Conservation (phyloP, 2,797 vertebrate species). For the Sarcophilus harrisii region DNA sequence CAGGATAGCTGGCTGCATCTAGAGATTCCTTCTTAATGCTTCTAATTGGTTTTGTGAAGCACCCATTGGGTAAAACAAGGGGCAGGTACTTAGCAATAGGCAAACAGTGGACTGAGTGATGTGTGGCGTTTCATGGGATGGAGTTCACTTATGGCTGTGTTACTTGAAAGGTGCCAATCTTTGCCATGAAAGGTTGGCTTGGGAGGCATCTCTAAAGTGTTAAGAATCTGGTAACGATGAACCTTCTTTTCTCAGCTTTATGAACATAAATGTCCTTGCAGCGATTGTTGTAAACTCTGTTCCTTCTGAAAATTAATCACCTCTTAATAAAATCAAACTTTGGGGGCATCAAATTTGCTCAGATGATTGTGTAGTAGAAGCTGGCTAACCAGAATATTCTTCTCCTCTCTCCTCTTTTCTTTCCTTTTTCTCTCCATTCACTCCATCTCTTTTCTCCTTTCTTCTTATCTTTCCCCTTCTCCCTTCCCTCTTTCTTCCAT, state of each 20-base stretch:
- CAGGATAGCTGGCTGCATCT: background rate
- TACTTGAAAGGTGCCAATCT: background rate
- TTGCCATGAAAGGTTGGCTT: background rate
- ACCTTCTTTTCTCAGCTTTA: constrained; percentile 7
- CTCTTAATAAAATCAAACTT: background rate
- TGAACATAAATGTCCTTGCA: constrained; percentile 5
- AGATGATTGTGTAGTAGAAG: background rate
- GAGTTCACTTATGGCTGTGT: background rate
- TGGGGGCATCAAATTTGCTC: background rate
- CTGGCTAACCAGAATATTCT: too few species aligned
- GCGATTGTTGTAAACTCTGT: background rate
- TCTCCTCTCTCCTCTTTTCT: background rate
- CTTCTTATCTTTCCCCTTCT: background rate
- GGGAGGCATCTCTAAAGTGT: background rate
- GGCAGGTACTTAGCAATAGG: background rate
- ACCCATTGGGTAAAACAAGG: background rate
- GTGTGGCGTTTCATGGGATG: background rate
- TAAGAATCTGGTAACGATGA: background rate
- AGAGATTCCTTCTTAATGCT: background rate
- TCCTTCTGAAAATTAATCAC: constrained; percentile 41
- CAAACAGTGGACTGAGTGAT: background rate
- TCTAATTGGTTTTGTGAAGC: background rate
- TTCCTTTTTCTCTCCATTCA: background rate
- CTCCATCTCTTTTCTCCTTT: background rate
- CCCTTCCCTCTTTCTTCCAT: background rate